Evolutionary conservation across 2,888 invertebrate genomes (phyloP).

Genomic region (Bombyx huttoni): DNA sequence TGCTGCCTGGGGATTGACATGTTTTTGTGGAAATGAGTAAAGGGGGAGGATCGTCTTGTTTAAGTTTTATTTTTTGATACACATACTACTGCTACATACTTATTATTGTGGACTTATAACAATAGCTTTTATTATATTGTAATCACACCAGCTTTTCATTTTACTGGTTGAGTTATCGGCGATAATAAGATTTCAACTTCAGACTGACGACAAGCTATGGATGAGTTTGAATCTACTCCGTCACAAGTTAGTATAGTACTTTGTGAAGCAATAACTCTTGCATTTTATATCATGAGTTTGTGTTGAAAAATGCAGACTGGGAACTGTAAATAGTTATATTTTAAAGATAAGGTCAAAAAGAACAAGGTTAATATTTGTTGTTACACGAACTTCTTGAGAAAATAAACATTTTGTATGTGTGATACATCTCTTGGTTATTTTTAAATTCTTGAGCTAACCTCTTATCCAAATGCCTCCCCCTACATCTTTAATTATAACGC

Average conservation of each 20-base stretch:
- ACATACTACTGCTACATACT: slow-evolving; percentile 32
- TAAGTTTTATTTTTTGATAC: slow-evolving; percentile 54
- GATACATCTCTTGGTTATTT: slow-evolving; percentile 54
- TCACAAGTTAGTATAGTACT: slow-evolving; percentile 67
- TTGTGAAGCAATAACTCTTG: slow-evolving; percentile 61
- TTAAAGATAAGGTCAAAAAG: slow-evolving; percentile 64
- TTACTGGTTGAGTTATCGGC: slow-evolving; percentile 48
- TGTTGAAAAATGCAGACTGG: slow-evolving; percentile 66
- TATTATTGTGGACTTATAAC: slow-evolving; percentile 51
- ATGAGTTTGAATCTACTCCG: slow-evolving; percentile 63
- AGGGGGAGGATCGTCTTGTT: slow-evolving; percentile 51
- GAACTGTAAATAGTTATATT: slow-evolving; percentile 71
- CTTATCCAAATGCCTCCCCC: slow-evolving; percentile 19
- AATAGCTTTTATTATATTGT: slow-evolving; percentile 65
- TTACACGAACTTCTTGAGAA: slow-evolving; percentile 71
- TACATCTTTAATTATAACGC: not conserved
- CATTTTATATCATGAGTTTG: slow-evolving; percentile 68
- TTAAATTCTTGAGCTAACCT: slow-evolving; percentile 11
- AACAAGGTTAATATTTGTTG: slow-evolving; percentile 73
- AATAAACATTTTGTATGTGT: slow-evolving; percentile 74
- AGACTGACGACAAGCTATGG: slow-evolving; percentile 53
- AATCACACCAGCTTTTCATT: slow-evolving; percentile 60
- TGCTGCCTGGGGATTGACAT: slow-evolving; percentile 10
- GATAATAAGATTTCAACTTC: slow-evolving; percentile 49
- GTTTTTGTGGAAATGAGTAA: slow-evolving; percentile 26